Conservation (phyloP, 2,888 invertebrate species). For the Himalopsyche kuldschensis region DNA sequence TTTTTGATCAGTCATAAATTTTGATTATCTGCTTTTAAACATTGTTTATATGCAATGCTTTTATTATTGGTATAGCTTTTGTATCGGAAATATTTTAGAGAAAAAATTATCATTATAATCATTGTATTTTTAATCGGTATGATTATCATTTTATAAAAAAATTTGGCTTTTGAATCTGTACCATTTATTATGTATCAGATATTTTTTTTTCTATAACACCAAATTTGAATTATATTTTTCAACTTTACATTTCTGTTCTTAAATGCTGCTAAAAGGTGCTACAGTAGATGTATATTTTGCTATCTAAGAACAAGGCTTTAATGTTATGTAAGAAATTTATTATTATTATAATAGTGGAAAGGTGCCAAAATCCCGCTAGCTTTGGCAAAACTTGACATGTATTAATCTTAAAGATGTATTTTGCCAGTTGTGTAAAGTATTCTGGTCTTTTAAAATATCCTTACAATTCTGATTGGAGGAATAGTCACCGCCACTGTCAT, state of each 20-base stretch:
- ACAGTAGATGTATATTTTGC: slow-evolving; percentile 2
- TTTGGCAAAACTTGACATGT: not conserved
- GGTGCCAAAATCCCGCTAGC: not conserved
- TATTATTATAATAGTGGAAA: not conserved
- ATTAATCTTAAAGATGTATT: no score
- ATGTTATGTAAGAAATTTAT: not conserved
- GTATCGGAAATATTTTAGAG: not conserved
- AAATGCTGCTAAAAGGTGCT: slow-evolving; percentile 12
- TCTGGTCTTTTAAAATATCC: no score
- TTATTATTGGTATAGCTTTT: not conserved
- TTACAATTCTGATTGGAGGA: no score
- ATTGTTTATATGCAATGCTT: not conserved
- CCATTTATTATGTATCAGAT: not conserved
- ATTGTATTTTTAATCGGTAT: no score
- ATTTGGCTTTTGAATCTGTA: no score
- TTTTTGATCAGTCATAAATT: no score
- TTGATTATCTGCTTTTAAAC: not conserved
- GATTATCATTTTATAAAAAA: no score
- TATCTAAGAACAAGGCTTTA: slow-evolving; percentile 6
- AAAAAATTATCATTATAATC: not conserved
- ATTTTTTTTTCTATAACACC: not conserved
- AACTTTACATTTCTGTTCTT: not conserved
- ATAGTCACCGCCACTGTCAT: no score
- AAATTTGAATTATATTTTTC: not conserved
- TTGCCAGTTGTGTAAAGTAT: no score